A percentile compares a stretch with the other conserved stretches of the same genome.
These are phyloP conservation scores for Corythoichthys intestinalis DNA, from an alignment of 2,113 vertebrate genomes.

Conservation along the genomic window DNA sequence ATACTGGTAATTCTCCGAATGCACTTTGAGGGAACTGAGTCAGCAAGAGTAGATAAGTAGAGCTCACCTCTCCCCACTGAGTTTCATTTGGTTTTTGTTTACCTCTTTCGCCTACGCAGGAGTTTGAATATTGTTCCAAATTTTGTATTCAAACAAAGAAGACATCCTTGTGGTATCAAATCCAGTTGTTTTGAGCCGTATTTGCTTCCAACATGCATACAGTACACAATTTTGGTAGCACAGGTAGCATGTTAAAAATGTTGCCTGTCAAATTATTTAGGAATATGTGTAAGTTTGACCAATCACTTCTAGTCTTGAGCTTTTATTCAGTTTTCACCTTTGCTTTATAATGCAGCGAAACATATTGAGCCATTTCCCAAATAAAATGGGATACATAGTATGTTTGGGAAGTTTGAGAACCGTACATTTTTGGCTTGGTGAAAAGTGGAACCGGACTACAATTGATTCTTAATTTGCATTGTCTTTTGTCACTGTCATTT, in stretches of 20 bases:
- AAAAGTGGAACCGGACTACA: no score
- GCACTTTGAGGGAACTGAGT: slow-evolving; percentile 8
- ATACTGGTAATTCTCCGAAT: slow-evolving; percentile 14
- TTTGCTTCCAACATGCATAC: background rate
- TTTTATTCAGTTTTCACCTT: no score
- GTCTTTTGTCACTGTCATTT: no score
- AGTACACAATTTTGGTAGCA: background rate
- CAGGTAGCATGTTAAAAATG: background rate
- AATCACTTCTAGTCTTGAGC: no score
- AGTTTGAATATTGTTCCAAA: slow-evolving; percentile 1
- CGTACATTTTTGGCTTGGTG: no score
- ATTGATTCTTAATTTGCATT: no score
- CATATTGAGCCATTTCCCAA: no score
- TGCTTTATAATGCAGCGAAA: no score
- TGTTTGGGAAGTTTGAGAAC: no score
- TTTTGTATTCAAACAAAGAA: background rate
- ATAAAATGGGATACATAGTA: no score
- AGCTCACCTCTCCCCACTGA: background rate
- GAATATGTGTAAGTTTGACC: background rate
- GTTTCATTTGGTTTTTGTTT: slow-evolving; percentile 2
- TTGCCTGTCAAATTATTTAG: background rate
- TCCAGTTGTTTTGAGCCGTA: background rate
- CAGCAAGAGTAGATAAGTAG: slow-evolving; percentile 16
- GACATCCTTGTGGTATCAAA: background rate
- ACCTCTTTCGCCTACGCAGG: background rate